phyloP scores from a whole-genome alignment of 2,113 vertebrate species.

The Actinemys pallida region DNA sequence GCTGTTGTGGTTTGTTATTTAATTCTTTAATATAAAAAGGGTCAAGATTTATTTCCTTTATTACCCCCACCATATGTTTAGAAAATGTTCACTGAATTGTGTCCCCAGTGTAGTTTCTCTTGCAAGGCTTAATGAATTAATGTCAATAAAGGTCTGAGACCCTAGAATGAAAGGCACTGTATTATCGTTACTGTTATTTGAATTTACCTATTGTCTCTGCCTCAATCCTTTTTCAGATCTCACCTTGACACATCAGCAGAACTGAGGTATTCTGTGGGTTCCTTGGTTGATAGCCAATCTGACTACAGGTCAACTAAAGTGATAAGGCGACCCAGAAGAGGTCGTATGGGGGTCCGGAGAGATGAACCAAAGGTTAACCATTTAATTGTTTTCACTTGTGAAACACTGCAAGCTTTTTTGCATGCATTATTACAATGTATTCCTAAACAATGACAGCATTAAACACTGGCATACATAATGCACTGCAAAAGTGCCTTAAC shows the following conservation, averaged over 20 bases:
- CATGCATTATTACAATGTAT: neutral
- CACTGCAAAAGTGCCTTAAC: neutral
- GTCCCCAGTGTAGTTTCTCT: neutral
- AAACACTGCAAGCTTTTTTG: neutral
- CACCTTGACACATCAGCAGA: conserved; percentile 94
- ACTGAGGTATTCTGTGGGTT: conserved; percentile 92
- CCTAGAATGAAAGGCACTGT: neutral
- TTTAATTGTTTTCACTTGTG: neutral
- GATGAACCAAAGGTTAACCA: conserved; percentile 91
- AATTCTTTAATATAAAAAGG: neutral
- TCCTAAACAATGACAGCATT: neutral
- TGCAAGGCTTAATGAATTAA: neutral
- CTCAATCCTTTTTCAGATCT: conserved; percentile 79
- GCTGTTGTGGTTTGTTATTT: neutral
- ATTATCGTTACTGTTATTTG: neutral
- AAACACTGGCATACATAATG: neutral
- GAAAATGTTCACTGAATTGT: neutral
- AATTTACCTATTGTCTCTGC: neutral
- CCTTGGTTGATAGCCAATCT: conserved; percentile 92
- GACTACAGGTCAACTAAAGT: conserved; percentile 97
- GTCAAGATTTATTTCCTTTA: neutral
- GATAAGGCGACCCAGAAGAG: conserved; percentile 91
- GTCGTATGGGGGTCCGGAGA: conserved; percentile 88
- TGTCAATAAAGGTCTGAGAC: neutral
- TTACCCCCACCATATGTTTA: neutral